Evolutionary conservation across 1,140 invertebrate genomes (phyloP).

Genomic region (Drosophila rufa): DNA sequence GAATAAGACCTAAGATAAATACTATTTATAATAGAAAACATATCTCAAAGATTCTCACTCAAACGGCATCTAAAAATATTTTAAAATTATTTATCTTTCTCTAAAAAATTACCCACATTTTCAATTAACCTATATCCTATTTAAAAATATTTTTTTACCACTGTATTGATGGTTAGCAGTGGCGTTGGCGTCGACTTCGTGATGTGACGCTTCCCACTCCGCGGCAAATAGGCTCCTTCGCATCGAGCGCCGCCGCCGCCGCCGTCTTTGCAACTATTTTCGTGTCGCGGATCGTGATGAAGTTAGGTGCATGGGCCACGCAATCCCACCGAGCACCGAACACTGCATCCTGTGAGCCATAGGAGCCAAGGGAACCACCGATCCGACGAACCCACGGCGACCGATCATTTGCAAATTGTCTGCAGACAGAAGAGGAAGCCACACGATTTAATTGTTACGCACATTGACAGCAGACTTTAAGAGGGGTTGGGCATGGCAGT

Average conservation of each 20-base stretch:
- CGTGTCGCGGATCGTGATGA: slow-evolving; percentile 82
- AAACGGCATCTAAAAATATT: neutral
- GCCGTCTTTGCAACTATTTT: slow-evolving; percentile 70
- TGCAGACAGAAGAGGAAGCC: slow-evolving; percentile 60
- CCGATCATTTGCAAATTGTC: slow-evolving; percentile 71
- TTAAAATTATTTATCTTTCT: neutral
- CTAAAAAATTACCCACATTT: no score
- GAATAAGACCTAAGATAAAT: no score
- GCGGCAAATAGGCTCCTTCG: slow-evolving; percentile 39
- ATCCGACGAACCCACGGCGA: neutral
- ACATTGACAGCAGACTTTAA: slow-evolving; percentile 66
- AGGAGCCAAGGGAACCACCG: slow-evolving; percentile 19
- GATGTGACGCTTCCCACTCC: slow-evolving; percentile 78
- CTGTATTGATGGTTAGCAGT: slow-evolving; percentile 14
- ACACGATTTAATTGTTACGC: slow-evolving; percentile 85
- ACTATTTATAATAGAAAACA: accelerated
- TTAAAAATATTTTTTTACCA: neutral
- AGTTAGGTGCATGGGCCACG: slow-evolving; percentile 78
- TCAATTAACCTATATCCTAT: neutral
- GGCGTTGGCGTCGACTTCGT: slow-evolving; percentile 78
- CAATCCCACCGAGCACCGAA: slow-evolving; percentile 44
- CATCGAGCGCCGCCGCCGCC: slow-evolving; percentile 42
- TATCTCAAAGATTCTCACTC: neutral
- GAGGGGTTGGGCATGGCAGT: neutral
- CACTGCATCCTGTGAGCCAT: slow-evolving; percentile 53